phyloP scores from a whole-genome alignment of 2,797 vertebrate genomes.

The Ptychadena robeensis region DNA sequence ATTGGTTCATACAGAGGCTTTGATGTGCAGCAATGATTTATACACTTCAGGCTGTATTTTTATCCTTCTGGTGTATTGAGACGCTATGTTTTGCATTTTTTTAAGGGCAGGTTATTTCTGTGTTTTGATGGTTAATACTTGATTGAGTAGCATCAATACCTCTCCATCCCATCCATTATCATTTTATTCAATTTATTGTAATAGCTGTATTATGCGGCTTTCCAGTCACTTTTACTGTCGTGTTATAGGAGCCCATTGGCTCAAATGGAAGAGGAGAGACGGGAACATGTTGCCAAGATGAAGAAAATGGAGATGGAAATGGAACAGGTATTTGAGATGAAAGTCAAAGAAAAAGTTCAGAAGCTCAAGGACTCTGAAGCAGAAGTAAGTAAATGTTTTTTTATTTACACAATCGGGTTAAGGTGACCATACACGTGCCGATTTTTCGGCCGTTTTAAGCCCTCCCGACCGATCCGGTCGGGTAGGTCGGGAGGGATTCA shows the following conservation, averaged over 20 bases:
- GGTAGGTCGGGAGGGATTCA: too few species aligned
- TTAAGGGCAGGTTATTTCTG: too few species aligned
- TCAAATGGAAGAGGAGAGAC: constrained; percentile 97
- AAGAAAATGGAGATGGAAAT: constrained; percentile 99
- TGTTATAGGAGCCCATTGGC: constrained; percentile 90
- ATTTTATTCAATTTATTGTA: background rate
- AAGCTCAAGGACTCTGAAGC: constrained; percentile 99
- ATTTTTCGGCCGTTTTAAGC: too few species aligned
- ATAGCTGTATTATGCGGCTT: background rate
- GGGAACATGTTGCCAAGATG: constrained; percentile 97
- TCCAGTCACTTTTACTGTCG: constrained; percentile 37
- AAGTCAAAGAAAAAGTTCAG: constrained; percentile 98
- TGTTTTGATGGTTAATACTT: too few species aligned
- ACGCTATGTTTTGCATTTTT: background rate
- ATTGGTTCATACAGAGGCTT: too few species aligned
- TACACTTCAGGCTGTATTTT: background rate
- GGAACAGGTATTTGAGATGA: constrained; percentile 99
- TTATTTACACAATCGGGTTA: too few species aligned
- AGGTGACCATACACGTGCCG: too few species aligned
- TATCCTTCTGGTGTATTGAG: background rate
- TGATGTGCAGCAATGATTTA: too few species aligned
- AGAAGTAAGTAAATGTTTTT: constrained; percentile 88
- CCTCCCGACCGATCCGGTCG: too few species aligned
- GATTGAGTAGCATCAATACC: background rate
- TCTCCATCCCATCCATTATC: constrained; percentile 9